Base-by-base conservation (phyloP, 2,797 vertebrate genomes). In the Tachyglossus aculeatus region DNA sequence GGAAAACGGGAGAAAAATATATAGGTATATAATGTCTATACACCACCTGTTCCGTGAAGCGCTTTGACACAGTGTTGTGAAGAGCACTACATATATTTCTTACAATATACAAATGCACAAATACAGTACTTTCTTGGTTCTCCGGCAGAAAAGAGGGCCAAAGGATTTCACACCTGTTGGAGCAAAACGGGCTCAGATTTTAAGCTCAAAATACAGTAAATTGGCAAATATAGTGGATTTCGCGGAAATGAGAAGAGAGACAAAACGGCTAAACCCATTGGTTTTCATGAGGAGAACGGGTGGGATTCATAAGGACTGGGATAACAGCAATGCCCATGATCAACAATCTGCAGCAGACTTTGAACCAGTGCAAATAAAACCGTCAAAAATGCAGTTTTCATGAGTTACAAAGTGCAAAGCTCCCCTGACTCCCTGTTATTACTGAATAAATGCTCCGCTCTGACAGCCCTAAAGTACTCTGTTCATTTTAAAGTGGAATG, bases 401-500 rank as follows among this genome's bases (percentile, higher is more conserved):
- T 78, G 84, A 91, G 84, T 87, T 89, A 92, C 85, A 93, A 92
- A 92, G 92, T 90, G 89, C 91, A 91, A 90, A 89, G 85, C 82
- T 83, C 86, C 77, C 81, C 79, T 67, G 79, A 90, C 71, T 67
- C 76, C 77, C 87, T 69, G 77, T 80, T n/a, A n/a, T n/a, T 64
- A 37, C 1, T 70, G 85, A 88, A 79, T 59, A 77, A 85, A 87
- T 5, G 67, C 80, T 87, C 2, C 11, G 79, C 82, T 85, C 80
- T 79, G 78, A 85, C 67, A 87, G 84, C 77, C 84, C 71, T 61
- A 85, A 84, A 78, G 85, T 88, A 77, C 57, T 74, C 65, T 71
- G 86, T 87, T 64, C 72, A 80, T 69, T 80, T 85, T 76, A 83
- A 89, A 90, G 83, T 90, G 84, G 91, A 93, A 90, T 89, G 85